phyloP scores from a whole-genome alignment of 2,797 vertebrate genomes.

The Peromyscus melanophrys region DNA sequence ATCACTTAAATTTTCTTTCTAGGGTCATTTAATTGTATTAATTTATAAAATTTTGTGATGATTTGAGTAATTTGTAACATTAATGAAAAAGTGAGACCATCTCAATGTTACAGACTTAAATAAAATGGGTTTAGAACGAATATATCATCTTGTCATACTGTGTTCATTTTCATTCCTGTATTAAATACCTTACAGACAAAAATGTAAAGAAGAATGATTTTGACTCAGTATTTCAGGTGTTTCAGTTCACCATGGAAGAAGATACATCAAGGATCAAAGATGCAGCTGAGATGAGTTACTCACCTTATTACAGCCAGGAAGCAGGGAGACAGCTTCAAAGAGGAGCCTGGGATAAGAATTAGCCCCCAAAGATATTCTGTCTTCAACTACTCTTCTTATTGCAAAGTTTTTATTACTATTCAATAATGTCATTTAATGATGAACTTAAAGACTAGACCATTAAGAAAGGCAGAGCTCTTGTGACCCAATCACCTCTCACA shows the following conservation, averaged over 20 bases:
- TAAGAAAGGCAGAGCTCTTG: background rate
- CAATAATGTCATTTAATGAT: background rate
- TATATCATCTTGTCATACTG: background rate
- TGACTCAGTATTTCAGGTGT: background rate
- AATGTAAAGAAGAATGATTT: background rate
- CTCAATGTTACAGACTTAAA: slow-evolving; percentile 72
- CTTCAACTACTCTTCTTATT: background rate
- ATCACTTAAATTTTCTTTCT: background rate
- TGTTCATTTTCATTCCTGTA: background rate
- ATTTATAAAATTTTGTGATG: slow-evolving; percentile 68
- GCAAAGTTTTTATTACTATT: background rate
- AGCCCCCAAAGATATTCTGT: background rate
- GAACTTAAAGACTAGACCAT: background rate
- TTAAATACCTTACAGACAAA: background rate
- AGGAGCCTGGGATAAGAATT: too few species aligned
- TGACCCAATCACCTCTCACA: background rate
- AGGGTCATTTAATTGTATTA: background rate
- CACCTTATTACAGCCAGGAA: background rate
- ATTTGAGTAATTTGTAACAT: slow-evolving; percentile 76
- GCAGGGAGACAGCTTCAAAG: background rate
- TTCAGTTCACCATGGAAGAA: too few species aligned
- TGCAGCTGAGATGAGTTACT: background rate
- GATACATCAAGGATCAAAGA: background rate
- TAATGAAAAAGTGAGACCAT: slow-evolving; percentile 74
- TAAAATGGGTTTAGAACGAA: slow-evolving; percentile 67